Base-by-base conservation (phyloP, 2,888 invertebrate species). In the Epinotia bilunana region DNA sequence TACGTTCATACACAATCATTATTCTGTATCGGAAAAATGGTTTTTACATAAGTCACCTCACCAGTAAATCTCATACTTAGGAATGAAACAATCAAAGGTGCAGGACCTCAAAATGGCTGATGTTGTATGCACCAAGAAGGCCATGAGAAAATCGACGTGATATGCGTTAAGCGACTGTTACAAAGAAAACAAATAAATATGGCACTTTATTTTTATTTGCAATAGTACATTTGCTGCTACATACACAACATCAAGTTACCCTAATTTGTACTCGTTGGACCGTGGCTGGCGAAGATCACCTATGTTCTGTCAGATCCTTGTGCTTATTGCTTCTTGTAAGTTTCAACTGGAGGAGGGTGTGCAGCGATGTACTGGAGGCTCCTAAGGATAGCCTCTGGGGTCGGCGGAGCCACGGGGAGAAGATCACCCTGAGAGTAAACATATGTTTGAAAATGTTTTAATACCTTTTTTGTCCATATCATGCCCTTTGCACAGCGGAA, bases 361-460 rank as follows among this genome's bases (percentile, higher is more conserved):
- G 80, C 77, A 0, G 79, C 83, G 76, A 84, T 85, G 86, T 88
- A 93, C 69, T 81, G 84, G 23, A 91, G 70, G 18, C 90, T 79
- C 76, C 88, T 88, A 39, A 74, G 76, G 77, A 92, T 91, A 6
- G 81, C 84, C 1, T 80, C 84, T 6, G 91, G 91, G 0, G 87
- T 77, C 9, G 80, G 81, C 11, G 90, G 93, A 1, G 76, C 84
- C 2, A 86, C 84, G 63, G 90, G 90, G 53, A 90, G 78, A 18
- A 80, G 0, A 67, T 84, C 79, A 55, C 90, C 78, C 90, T 90
- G 84, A 61, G 80, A 83, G 74, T 11, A 69, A 28, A 16, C 73
- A 18, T 71, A 39, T 73, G 28, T 18, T n/a, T 57, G 6, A 12
- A 18, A 57, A 57, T 60, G n/a, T n/a, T n/a, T n/a, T n/a, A n/a